Evolutionary conservation across 2,113 vertebrate species (phyloP).

Genomic region (Girardinichthys multiradiatus): DNA sequence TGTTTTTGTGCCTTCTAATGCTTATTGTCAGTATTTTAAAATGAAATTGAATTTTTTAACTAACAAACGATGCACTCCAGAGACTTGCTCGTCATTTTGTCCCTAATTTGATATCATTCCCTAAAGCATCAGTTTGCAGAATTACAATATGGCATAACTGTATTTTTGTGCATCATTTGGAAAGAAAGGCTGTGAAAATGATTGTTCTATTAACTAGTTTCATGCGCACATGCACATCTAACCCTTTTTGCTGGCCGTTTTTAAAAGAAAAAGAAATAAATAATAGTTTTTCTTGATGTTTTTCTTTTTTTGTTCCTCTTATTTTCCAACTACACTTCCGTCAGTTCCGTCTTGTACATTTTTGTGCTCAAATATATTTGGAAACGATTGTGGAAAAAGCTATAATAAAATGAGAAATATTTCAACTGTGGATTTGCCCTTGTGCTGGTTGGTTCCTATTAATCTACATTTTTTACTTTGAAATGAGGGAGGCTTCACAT

Average conservation of each 20-base stretch:
- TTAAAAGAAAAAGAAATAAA: constrained; percentile 74
- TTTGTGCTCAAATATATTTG: constrained; percentile 13
- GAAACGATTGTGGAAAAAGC: constrained; percentile 2
- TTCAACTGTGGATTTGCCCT: constrained; percentile 14
- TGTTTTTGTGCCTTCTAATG: constrained; percentile 72
- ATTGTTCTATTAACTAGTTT: constrained; percentile 83
- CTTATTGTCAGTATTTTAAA: constrained; percentile 68
- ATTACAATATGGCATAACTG: constrained; percentile 8
- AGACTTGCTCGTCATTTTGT: constrained; percentile 42
- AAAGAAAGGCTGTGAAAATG: constrained; percentile 70
- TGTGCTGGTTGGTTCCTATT: constrained; percentile 11
- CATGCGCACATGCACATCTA: constrained; percentile 90
- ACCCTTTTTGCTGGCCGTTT: constrained; percentile 89
- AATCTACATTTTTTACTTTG: neutral
- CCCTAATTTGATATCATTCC: constrained; percentile 71
- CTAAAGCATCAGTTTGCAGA: constrained; percentile 53
- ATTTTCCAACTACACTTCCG: constrained; percentile 5
- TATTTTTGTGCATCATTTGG: constrained; percentile 76
- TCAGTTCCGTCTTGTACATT: neutral
- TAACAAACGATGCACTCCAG: constrained; percentile 58
- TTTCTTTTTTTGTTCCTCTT: constrained; percentile 49
- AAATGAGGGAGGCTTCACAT: neutral
- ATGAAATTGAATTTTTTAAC: constrained; percentile 68
- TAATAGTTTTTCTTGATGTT: constrained; percentile 66
- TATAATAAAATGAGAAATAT: constrained; percentile 1